phyloP scores from a whole-genome alignment of 2,888 invertebrate species.

The Zelleria hepariella region DNA sequence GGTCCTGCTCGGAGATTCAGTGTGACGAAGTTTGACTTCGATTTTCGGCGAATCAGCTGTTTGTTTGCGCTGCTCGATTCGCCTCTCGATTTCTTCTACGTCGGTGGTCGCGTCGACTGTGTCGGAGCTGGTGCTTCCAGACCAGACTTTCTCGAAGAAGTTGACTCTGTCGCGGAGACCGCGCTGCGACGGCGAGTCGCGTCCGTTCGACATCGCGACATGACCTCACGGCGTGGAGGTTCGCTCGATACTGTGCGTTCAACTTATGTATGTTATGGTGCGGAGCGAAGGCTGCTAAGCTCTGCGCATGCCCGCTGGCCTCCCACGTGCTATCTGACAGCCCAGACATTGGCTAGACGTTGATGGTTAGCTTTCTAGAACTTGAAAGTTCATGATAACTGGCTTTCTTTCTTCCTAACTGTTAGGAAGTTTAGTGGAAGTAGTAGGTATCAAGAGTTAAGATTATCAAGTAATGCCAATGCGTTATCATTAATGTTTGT shows the following conservation, averaged over 20 bases:
- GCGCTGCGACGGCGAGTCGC: slow-evolving; percentile 66
- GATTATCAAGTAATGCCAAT: not conserved
- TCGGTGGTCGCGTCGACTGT: slow-evolving; percentile 59
- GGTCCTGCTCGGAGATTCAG: slow-evolving; percentile 53
- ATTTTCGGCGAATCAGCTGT: slow-evolving; percentile 70
- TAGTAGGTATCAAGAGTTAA: not conserved
- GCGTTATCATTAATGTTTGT: not conserved
- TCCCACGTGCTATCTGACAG: slow-evolving; percentile 31
- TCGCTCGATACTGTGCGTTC: slow-evolving; percentile 58
- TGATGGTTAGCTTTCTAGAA: not conserved
- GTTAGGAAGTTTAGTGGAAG: not conserved
- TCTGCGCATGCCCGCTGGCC: slow-evolving; percentile 35
- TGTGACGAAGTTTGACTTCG: slow-evolving; percentile 72
- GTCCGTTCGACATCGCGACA: slow-evolving; percentile 66
- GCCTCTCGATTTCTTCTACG: slow-evolving; percentile 74
- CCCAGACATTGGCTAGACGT: slow-evolving; percentile 43
- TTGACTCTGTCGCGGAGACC: slow-evolving; percentile 80
- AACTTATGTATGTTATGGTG: not conserved
- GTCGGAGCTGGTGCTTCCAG: slow-evolving; percentile 61
- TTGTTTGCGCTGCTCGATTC: slow-evolving; percentile 71
- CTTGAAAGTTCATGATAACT: not conserved
- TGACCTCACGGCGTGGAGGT: slow-evolving; percentile 60
- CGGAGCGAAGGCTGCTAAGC: slow-evolving; percentile 4
- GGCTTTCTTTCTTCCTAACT: not conserved
- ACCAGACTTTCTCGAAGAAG: slow-evolving; percentile 86